phyloP scores from a whole-genome alignment of 2,888 invertebrate genomes.

The Hyalella azteca region DNA sequence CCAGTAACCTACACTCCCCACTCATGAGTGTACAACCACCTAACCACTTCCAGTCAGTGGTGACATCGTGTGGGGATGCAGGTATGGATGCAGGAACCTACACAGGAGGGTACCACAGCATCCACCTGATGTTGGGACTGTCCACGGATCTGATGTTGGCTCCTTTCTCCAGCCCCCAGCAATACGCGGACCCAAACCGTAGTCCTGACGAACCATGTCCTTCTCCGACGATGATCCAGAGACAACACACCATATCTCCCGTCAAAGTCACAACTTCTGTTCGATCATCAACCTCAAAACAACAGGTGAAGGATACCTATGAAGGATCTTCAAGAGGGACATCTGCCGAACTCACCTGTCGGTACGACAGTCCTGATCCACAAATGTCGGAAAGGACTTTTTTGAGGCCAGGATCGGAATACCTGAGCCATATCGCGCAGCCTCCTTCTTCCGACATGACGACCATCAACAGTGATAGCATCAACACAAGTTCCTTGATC shows the following conservation, averaged over 20 bases:
- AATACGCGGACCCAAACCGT: conserved; percentile 13
- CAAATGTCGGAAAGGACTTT: background rate
- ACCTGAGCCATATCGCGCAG: background rate
- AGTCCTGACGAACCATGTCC: conserved; percentile 28
- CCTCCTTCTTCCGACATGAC: background rate
- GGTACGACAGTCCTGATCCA: background rate
- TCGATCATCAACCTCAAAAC: background rate
- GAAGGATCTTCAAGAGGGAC: background rate
- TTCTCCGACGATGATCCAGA: background rate
- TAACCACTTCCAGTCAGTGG: too few species aligned
- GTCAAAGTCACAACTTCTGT: background rate
- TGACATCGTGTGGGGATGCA: too few species aligned
- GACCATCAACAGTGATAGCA: conserved; percentile 17
- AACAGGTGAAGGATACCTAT: background rate
- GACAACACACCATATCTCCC: background rate
- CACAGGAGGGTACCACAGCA: conserved; percentile 59
- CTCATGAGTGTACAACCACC: too few species aligned
- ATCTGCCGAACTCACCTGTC: too few species aligned
- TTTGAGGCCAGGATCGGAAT: background rate
- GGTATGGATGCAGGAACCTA: background rate
- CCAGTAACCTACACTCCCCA: background rate
- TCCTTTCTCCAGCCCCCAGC: background rate
- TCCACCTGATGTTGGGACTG: conserved; percentile 60
- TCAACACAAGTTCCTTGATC: background rate
- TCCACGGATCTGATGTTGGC: conserved; percentile 52